phyloP scores from a whole-genome alignment of 2,888 invertebrate species.

The Polydrusus tereticollis region DNA sequence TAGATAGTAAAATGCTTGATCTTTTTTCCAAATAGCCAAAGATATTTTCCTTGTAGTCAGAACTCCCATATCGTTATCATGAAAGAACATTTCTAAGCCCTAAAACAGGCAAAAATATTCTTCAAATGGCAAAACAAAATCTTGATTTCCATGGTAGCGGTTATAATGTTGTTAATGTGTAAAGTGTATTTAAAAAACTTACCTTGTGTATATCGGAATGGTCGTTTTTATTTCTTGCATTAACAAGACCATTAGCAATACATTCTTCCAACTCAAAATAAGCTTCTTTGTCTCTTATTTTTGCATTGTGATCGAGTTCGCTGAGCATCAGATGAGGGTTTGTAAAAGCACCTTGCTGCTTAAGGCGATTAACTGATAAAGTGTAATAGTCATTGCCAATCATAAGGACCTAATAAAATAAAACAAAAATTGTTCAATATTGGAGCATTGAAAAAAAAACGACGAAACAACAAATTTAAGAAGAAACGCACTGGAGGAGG shows the following conservation, averaged over 20 bases:
- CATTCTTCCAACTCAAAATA: conserved; percentile 62
- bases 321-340: conserved; percentile 59
- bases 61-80: conserved; percentile 66
- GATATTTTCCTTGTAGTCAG: conserved; percentile 72
- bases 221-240: conserved; percentile 50
- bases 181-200: conserved; percentile 1
- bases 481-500: too few relatives aligned
- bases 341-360: conserved; percentile 57
- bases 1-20: conserved; percentile 69
- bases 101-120: too few relatives aligned
- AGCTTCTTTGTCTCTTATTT: conserved; percentile 60
- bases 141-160: too few relatives aligned
- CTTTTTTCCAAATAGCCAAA: conserved; percentile 71
- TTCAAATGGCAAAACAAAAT: too few relatives aligned
- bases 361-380: conserved; percentile 58
- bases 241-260: conserved; percentile 60
- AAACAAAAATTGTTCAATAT: too few relatives aligned
- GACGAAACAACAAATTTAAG: too few relatives aligned
- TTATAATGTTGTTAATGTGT: too few relatives aligned
- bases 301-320: conserved; percentile 63
- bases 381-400: conserved; percentile 67
- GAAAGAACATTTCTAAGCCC: conserved; percentile 59
- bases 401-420: conserved; percentile 59
- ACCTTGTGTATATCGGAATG: conserved; percentile 43
- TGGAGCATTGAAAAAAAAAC: too few relatives aligned